These are phyloP conservation scores for Callosobruchus maculatus DNA, from an alignment of 2,888 invertebrate genomes.

Conservation along the genomic window DNA sequence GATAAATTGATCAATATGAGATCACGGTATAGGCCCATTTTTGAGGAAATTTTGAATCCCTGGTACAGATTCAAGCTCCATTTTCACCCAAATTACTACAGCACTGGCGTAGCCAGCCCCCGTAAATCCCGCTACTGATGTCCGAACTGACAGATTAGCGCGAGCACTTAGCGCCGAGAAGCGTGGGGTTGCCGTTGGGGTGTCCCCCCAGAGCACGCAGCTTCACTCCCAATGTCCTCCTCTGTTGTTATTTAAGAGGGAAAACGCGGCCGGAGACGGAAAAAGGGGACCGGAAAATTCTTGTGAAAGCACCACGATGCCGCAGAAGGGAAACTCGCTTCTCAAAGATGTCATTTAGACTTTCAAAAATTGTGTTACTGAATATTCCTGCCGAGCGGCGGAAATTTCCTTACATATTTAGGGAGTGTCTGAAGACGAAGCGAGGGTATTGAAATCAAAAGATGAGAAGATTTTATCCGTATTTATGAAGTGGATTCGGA, in stretches of 20 bases:
- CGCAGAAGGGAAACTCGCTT: background rate
- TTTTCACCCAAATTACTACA: too few species aligned
- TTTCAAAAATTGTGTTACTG: background rate
- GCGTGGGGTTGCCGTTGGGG: background rate
- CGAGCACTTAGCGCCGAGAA: background rate
- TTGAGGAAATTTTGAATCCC: too few species aligned
- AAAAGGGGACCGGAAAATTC: background rate
- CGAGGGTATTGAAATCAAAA: too few species aligned
- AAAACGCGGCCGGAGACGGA: background rate
- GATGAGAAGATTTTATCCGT: too few species aligned
- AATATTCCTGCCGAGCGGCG: background rate
- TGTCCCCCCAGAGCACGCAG: background rate
- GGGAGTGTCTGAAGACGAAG: background rate
- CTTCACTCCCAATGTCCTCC: background rate
- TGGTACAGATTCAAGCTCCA: too few species aligned
- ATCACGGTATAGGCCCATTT: too few species aligned
- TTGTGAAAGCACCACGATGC: background rate
- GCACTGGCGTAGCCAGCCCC: too few species aligned
- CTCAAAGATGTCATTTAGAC: background rate
- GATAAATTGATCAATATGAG: too few species aligned
- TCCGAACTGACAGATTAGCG: background rate
- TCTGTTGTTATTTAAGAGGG: background rate
- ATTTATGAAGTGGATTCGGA: too few species aligned
- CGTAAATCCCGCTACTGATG: background rate
- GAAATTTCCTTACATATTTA: background rate